Evolutionary conservation across 2,797 vertebrate genomes (phyloP).

Genomic region (Schizothorax lantsangensis): DNA sequence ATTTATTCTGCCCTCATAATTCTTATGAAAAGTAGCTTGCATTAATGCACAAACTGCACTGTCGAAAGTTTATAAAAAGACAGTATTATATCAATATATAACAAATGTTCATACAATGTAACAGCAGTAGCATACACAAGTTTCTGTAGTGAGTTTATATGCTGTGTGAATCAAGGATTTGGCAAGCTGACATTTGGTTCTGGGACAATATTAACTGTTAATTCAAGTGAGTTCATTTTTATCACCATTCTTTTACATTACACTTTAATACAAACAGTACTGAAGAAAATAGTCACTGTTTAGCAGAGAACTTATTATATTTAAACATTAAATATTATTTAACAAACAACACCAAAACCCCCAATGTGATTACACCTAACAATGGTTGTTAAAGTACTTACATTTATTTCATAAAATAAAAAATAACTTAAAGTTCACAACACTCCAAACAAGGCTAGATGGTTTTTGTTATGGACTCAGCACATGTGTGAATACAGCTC

Average conservation of each 20-base stretch:
- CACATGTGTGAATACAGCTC: slow-evolving; percentile 24
- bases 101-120: background rate
- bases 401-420: background rate
- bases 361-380: background rate
- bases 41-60: background rate
- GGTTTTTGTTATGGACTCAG: slow-evolving; percentile 15
- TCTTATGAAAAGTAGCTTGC: background rate
- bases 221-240: slow-evolving; percentile 32
- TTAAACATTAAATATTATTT: background rate
- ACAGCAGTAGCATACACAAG: background rate
- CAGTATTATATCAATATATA: background rate
- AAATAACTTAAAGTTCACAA: background rate
- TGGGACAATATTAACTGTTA: slow-evolving; percentile 40
- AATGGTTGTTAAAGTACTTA: background rate
- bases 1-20: background rate
- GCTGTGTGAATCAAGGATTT: slow-evolving; percentile 60
- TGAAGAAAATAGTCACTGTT: background rate
- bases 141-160: slow-evolving; percentile 8
- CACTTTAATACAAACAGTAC: background rate
- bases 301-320: background rate
- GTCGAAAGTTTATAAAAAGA: background rate
- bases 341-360: background rate
- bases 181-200: slow-evolving; percentile 3
- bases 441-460: background rate
- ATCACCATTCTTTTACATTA: background rate